Base-by-base conservation (phyloP, 23 tunicate genomes). In the Ciona savignyi region DNA sequence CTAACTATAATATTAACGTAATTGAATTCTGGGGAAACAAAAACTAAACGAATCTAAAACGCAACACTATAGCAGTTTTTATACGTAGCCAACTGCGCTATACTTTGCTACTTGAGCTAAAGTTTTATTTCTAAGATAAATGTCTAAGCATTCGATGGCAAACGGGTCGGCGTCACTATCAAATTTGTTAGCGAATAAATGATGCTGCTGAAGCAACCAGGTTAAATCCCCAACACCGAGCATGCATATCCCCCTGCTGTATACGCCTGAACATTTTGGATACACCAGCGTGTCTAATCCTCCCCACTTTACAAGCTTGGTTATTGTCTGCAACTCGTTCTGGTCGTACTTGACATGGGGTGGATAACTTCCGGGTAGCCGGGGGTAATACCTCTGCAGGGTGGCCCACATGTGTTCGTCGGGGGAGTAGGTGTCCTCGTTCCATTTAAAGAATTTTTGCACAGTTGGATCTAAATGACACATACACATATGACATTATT, bases 401-500 rank as follows among this genome's bases (percentile, higher is more conserved):
- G 99, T 70, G 24, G 93, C 99, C 99, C 99, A 95, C 74, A 95
- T 67, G 60, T 83, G 90, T 56, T 95, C 99, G 51, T 95, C 99
- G 0, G 99, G 99, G 23, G 99, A 95, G 67, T 88, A 95, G 6
- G 93, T 78, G 71, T 95, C 99, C 63, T 85, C 70, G 62, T 81
- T 79, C 99, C 99, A 95, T 32, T 84, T 70, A 33, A 95, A 63
- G 49, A 95, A 88, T 23, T 66, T 72, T 56, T 80, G 74, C 0
- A 95, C 77, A 1, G 31, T 63, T 4, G 81, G 33, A 61, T 93
- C 98, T 86, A n/a, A n/a, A n/a, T n/a, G n/a, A n/a, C n/a, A n/a
- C n/a, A 72, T 48, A 76, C 74, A 60, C 2, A 60, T 25, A 25
- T 69, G n/a, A n/a, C n/a, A n/a, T n/a, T n/a, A n/a, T n/a, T n/a